Conservation (phyloP, 2,113 vertebrate species). For the Vidua macroura region DNA sequence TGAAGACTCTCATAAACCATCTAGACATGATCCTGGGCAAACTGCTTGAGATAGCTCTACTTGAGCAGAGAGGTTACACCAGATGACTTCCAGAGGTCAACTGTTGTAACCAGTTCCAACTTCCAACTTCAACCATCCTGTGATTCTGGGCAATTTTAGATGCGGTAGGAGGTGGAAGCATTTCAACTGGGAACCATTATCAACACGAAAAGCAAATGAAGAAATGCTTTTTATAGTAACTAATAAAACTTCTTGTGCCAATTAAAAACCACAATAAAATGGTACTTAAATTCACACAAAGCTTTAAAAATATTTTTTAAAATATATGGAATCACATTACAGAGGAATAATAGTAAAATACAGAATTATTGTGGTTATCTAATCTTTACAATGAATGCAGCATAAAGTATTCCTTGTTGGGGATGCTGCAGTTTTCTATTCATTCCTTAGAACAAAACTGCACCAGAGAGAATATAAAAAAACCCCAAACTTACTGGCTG, state of each 20-base stretch:
- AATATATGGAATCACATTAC: rapidly evolving
- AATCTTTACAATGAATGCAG: neutral
- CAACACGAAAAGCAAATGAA: neutral
- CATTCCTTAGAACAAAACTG: neutral
- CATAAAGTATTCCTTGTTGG: neutral
- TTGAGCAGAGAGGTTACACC: neutral
- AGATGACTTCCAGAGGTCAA: neutral
- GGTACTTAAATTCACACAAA: neutral
- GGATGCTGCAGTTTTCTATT: neutral
- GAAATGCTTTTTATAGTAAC: neutral
- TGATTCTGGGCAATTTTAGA: neutral
- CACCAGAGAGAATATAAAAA: neutral
- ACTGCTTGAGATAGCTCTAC: neutral
- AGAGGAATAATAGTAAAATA: neutral
- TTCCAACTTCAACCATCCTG: neutral
- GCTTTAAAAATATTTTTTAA: neutral
- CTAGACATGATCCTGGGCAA: neutral
- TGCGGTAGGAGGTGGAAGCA: rapidly evolving
- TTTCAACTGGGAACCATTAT: neutral
- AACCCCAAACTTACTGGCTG: neutral
- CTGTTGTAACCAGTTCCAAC: too few relatives aligned
- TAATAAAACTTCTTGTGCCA: neutral
- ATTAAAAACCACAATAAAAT: neutral
- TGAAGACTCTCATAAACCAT: neutral
- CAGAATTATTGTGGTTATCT: neutral